phyloP scores from a whole-genome alignment of 1,140 invertebrate species.

The Drosophila kohkoa region DNA sequence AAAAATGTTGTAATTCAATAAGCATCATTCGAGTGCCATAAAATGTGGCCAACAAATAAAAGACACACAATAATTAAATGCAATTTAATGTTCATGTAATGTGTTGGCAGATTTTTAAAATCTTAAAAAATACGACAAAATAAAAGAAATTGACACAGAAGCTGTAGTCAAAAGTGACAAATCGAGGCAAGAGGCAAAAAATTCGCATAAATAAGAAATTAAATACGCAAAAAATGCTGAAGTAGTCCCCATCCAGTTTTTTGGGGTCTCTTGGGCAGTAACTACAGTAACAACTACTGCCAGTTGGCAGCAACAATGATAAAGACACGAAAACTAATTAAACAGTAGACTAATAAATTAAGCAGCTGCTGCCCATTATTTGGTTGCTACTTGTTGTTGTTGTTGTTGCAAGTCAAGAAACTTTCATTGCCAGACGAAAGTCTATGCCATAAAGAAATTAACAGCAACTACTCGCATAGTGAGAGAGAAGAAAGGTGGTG shows the following conservation, averaged over 20 bases:
- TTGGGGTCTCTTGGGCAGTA: constrained; percentile 2
- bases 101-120: constrained; percentile 21
- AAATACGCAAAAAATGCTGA: constrained; percentile 45
- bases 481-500: background rate
- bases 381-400: constrained; percentile 19
- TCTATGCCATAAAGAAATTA: constrained; percentile 73
- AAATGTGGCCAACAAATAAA: constrained; percentile 26
- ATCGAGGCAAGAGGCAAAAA: constrained; percentile 31
- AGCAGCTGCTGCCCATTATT: constrained; percentile 52
- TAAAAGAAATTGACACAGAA: constrained; percentile 26
- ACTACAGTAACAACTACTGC: constrained; percentile 16
- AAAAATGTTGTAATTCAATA: constrained; percentile 19
- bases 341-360: constrained; percentile 74
- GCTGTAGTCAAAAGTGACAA: constrained; percentile 21
- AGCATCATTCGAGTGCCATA: constrained; percentile 9
- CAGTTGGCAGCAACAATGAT: constrained; percentile 38
- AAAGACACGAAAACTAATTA: constrained; percentile 69
- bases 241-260: background rate
- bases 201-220: constrained; percentile 61
- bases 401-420: constrained; percentile 63
- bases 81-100: constrained; percentile 32
- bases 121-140: constrained; percentile 9
- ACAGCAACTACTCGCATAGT: constrained; percentile 51
- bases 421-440: constrained; percentile 78
- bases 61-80: constrained; percentile 8